Percentiles rank a stretch among this genome's conserved stretches.
Conservation (phyloP, 2,113 vertebrate genomes). For the Saguinus imperator region DNA sequence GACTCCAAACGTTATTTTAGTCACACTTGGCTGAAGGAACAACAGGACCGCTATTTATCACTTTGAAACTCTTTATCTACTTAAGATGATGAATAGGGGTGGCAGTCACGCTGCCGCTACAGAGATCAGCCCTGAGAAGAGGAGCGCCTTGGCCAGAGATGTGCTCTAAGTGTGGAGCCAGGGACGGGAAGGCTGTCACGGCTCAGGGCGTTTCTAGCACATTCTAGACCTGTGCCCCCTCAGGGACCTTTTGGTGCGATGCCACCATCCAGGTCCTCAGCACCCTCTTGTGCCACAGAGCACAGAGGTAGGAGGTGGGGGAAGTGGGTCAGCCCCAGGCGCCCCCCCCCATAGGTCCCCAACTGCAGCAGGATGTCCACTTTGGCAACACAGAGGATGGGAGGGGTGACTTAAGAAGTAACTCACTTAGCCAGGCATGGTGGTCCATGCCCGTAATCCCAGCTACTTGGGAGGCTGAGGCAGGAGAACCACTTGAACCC, state of each 20-base stretch:
- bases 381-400: background rate
- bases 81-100: slow-evolving; percentile 39
- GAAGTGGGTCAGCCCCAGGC: background rate
- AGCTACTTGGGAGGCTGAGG: too few relatives aligned
- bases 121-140: background rate
- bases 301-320: background rate
- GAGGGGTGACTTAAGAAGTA: background rate
- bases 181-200: background rate
- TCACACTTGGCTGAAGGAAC: slow-evolving; percentile 14
- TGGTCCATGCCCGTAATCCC: too few relatives aligned
- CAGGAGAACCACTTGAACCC: too few relatives aligned
- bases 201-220: background rate
- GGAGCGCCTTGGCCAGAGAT: background rate
- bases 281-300: background rate
- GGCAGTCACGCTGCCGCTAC: background rate
- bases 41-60: slow-evolving; percentile 5
- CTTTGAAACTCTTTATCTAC: slow-evolving; percentile 49
- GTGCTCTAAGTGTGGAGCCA: accelerated
- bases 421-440: too few relatives aligned
- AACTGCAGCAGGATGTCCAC: background rate
- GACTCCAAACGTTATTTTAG: background rate
- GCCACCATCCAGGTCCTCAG: background rate
- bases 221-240: background rate
- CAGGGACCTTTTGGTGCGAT: background rate
- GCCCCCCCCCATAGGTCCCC: background rate